These are phyloP conservation scores for Diplosoma virens DNA, from an alignment of 23 tunicate genomes.

Conservation along the genomic window DNA sequence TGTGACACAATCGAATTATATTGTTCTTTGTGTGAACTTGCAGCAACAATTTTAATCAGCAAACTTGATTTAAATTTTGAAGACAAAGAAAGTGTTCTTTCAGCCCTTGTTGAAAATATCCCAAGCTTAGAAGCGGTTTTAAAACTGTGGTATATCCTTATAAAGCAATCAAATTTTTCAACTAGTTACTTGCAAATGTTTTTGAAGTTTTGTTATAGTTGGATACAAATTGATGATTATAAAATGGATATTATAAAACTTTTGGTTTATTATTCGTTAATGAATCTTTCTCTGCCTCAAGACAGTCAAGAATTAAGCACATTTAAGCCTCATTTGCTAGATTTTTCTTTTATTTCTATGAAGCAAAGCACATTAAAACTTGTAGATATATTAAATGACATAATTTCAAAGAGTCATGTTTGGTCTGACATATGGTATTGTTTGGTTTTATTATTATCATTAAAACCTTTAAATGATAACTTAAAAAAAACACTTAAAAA, in stretches of 20 bases:
- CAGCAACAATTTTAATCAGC: slow-evolving; percentile 31
- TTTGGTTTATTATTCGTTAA: slow-evolving; percentile 8
- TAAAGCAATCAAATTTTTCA: background rate
- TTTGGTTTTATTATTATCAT: slow-evolving; percentile 24
- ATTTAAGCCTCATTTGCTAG: slow-evolving; percentile 22
- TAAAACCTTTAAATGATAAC: slow-evolving; percentile 12
- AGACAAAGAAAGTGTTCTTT: background rate
- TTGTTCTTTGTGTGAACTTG: slow-evolving; percentile 10
- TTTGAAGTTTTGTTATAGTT: slow-evolving; percentile 46
- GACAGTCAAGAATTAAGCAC: slow-evolving; percentile 17
- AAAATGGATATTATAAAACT: slow-evolving; percentile 11
- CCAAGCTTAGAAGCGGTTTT: background rate
- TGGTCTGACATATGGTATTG: slow-evolving; percentile 44
- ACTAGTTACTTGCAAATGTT: background rate
- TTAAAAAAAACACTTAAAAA: background rate
- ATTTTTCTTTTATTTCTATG: slow-evolving; percentile 43
- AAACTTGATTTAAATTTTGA: slow-evolving; percentile 5
- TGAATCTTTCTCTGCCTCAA: slow-evolving; percentile 22
- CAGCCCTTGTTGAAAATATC: background rate
- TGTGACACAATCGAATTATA: background rate
- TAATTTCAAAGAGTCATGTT: slow-evolving; percentile 7
- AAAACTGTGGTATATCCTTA: slow-evolving; percentile 27
- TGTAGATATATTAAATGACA: slow-evolving; percentile 14
- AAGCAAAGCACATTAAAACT: slow-evolving; percentile 2
- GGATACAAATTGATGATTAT: slow-evolving; percentile 19